A percentile compares a stretch with the other conserved stretches of the same genome.
Evolutionary conservation across 2,888 invertebrate species (phyloP).

Genomic region (Tachina fera): DNA sequence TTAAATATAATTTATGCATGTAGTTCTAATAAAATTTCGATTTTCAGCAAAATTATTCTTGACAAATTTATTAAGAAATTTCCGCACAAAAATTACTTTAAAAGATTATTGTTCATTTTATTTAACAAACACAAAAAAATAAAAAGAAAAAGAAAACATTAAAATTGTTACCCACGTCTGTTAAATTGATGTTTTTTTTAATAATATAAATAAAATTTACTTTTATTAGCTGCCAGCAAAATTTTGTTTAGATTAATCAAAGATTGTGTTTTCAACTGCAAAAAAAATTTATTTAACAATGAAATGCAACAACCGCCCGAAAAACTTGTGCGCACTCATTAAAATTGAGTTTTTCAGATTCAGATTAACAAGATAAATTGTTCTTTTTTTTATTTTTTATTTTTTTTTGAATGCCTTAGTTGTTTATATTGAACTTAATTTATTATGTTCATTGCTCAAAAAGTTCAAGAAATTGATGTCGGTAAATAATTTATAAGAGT

Average conservation of each 20-base stretch:
- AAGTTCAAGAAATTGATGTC: neutral
- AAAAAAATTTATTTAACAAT: constrained; percentile 32
- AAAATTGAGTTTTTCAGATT: constrained; percentile 41
- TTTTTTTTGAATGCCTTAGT: neutral
- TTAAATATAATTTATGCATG: too few species aligned
- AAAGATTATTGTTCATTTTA: neutral
- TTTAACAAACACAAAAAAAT: neutral
- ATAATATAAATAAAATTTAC: constrained; percentile 31
- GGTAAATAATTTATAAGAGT: neutral
- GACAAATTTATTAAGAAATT: neutral
- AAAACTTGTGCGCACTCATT: constrained; percentile 22
- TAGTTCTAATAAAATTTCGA: too few species aligned
- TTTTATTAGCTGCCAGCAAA: constrained; percentile 55
- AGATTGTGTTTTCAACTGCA: neutral
- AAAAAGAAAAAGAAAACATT: neutral
- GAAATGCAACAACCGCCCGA: neutral
- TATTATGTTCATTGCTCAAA: constrained; percentile 7
- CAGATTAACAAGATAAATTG: constrained; percentile 16
- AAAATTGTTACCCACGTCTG: neutral
- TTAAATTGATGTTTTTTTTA: neutral
- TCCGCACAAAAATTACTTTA: neutral
- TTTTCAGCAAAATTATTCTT: too few species aligned
- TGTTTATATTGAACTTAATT: constrained; percentile 38
- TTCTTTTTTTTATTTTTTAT: neutral
- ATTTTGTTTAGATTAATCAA: constrained; percentile 45